Base-by-base conservation (phyloP, 2,888 invertebrate species). In the Trissolcus japonicus region DNA sequence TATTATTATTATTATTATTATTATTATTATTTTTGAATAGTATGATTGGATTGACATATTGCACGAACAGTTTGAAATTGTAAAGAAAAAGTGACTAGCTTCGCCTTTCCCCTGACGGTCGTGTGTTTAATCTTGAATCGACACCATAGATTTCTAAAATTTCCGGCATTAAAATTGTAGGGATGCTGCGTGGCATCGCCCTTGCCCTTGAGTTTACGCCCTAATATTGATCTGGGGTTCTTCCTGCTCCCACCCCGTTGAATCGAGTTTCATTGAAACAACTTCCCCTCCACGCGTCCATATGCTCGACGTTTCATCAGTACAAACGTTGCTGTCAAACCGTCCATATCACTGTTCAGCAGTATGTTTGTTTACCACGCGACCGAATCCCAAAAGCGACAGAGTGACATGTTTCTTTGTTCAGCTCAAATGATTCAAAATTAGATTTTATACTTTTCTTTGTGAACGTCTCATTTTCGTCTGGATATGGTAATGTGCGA, bases 211-310 rank as follows among this genome's bases (percentile, higher is more conserved):
- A 83, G 85, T 86, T 85, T 83, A 84, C 85, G 83, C 86, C 85
- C 87, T 84, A 87, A 87, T 87, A 87, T 87, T 85, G 87, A 87
- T 87, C 86, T 81, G 80, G 79, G 81, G 80, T 82, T 79, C 84
- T 82, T 80, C 80, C 79, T 80, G 75, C 79, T 82, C 82, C 83
- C 84, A 79, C 83, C 81, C 79, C 60, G 59, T 46, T 57, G 62
- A 21, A 21, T 59, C 41, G 60, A 77, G 81, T 80, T 74, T 83
- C 82, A 83, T 82, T 82, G 82, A 83, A 81, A 81, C 80, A 69
- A 72, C 78, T 80, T 78, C 65, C 71, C 80, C 79, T 80, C 78
- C 78, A 62, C 48, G 79, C 81, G 83, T 75, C 82, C 85, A 83
- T 85, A 84, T 84, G 83, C 83, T 83, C 79, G 82, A 78, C 77